Base-by-base conservation (phyloP, 1,140 invertebrate species). In the Ericerus pela region DNA sequence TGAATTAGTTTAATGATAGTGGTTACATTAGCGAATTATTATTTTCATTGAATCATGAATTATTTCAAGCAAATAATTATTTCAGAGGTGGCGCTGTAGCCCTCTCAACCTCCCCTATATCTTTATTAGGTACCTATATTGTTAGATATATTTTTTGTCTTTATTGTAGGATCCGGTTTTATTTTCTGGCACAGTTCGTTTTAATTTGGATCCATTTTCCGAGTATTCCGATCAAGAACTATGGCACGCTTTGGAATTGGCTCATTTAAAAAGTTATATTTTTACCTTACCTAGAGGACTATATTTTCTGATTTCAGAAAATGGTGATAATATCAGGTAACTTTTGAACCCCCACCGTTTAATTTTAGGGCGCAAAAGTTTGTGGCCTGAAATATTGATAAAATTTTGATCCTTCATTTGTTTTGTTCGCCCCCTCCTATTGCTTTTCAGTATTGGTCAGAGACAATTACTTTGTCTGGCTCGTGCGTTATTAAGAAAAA, bases 391-490 rank as follows among this genome's bases (percentile, higher is more conserved):
- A 43, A 8, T n/a, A 43, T n/a, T 43, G 8, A 12, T 6, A 43
- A 43, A 43, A 8, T 11, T 8, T 11, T 20, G 12, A 43, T 6
- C 8, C 6, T n/a, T 18, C 18, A 43, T 18, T 11, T 20, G 8
- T 5, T 8, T 51, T 51, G 3, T 6, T 6, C 16, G 36, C 26
- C 27, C 18, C 22, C 16, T 30, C 12, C 27, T 20, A 26, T 54
- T 54, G 47, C 30, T 57, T 63, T 65, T 27, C 30, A 72, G 85
- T 51, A 84, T 89, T 58, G 87, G 87, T 1, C 86, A 95, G 70
- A 72, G 88, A 14, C 91, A 95, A 69, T 71, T 96, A 18, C 79
- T 95, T 33, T 95, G 91, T 66, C 72, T 96, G 62, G 88, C 86
- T 30, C 73, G 90, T 65, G 89, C 90, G 8, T 71, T 95, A 56